Conservation (phyloP, 30 jellyfish, hydroid and myxozoan genomes). For the Hydractinia symbiolongicarpus region DNA sequence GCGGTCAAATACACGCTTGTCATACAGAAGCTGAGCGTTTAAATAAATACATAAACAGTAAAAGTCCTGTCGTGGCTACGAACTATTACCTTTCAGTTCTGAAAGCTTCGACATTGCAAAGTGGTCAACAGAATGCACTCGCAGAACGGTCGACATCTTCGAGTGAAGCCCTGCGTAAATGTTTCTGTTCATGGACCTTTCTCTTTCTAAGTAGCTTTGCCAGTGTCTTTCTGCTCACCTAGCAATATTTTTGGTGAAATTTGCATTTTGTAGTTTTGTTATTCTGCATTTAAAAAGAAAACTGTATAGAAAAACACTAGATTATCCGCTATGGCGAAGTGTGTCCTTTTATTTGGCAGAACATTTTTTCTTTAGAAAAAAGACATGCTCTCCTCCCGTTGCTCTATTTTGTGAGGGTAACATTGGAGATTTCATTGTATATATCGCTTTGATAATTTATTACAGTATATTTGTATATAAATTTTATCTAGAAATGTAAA, state of each 20-base stretch:
- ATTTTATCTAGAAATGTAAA: too few species aligned
- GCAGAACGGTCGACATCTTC: not conserved
- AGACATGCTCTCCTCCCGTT: too few species aligned
- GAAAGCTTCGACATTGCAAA: constrained; percentile 43
- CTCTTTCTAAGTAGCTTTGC: too few species aligned
- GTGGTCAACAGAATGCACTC: constrained; percentile 14
- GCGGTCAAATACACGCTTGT: constrained; percentile 37
- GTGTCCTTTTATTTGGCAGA: too few species aligned
- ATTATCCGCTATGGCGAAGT: too few species aligned
- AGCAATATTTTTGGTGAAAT: not conserved
- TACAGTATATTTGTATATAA: too few species aligned
- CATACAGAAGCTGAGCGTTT: constrained; percentile 55
- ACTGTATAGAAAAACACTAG: not conserved
- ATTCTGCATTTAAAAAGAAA: not conserved
- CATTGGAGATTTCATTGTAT: too few species aligned
- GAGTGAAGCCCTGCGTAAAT: not conserved
- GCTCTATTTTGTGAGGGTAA: too few species aligned
- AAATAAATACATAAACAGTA: constrained; percentile 42
- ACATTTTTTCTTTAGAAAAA: too few species aligned
- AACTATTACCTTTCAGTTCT: constrained; percentile 55
- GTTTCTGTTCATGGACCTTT: not conserved
- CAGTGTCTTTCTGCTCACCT: not conserved
- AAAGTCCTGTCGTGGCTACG: constrained; percentile 60
- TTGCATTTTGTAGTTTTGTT: not conserved
- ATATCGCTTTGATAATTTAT: too few species aligned